Evolutionary conservation across 2,888 invertebrate genomes (phyloP), one percentile per base, ranked within the genome.

Genomic region (Apotomis betuletana): DNA sequence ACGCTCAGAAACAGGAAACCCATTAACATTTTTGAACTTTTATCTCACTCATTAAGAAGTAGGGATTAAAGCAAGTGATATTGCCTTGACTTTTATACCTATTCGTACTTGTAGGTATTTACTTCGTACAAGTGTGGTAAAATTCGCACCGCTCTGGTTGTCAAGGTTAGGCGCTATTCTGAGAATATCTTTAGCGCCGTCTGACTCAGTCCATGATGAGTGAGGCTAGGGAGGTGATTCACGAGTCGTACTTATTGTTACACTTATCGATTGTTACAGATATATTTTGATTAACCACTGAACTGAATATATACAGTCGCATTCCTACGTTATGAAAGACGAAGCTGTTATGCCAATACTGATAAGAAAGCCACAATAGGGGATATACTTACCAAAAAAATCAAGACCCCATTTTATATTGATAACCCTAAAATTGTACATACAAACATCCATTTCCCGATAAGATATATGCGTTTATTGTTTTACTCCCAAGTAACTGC

Each of bases 131-230:
- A 65, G 8, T 36, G 44, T 36, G 44, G 57, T 57, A 44, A 15
- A 57, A 65, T 65, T 57, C 4, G 55, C 55, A 41, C 27, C 15
- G 27, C 57, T 79, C 77, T 79, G 78, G 84, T 81, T 88, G 85
- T 88, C 91, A 91, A 92, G 90, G 91, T 83, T 88, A 88, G 79
- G 82, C 80, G 84, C 86, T 89, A 87, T 91, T 92, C 91, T 86
- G 78, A 88, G 91, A 91, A 90, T 85, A 88, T 89, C 87, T 87
- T 90, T 88, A 88, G 85, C 87, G 83, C 85, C 84, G 82, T 78
- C 79, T 91, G 90, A 91, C 83, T 91, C 90, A 91, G 86, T 83
- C 74, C 27, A 59, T 68, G 15, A 59, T 63, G 57, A 58, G 69
- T 51, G 62, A 59, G 44, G 5, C 79, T 78, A 75, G 75, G 71